phyloP scores from a whole-genome alignment of 2,888 invertebrate genomes.

The Leucozona laternaria region DNA sequence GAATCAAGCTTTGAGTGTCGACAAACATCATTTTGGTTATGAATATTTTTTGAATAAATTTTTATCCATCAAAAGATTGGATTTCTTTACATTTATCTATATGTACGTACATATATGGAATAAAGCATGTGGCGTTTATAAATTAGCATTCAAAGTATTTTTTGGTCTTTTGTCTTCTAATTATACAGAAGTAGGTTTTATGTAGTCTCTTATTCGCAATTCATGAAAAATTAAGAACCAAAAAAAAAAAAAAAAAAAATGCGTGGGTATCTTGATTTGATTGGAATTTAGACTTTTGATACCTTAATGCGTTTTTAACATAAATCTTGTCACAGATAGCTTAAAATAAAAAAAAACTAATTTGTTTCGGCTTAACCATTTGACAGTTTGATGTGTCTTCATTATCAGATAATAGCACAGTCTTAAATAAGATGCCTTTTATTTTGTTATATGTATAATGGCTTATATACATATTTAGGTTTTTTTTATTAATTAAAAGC shows the following conservation, averaged over 20 bases:
- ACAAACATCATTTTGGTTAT: conserved; percentile 12
- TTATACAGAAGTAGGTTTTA: not conserved
- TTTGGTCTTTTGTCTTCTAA: not conserved
- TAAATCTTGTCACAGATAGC: conserved; percentile 16
- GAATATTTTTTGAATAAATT: conserved; percentile 38
- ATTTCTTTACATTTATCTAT: conserved; percentile 2
- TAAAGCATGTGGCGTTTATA: conserved; percentile 11
- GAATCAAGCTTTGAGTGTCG: conserved; percentile 11
- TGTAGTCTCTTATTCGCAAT: conserved; percentile 11
- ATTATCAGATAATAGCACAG: conserved; percentile 5
- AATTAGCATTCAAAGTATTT: conserved; percentile 24
- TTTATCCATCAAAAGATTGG: conserved; percentile 12
- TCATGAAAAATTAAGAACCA: conserved; percentile 2
- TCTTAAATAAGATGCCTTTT: not conserved
- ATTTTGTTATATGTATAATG: too few species aligned
- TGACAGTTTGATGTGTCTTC: conserved; percentile 17
- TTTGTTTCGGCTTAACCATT: not conserved
- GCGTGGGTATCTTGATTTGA: conserved; percentile 25
- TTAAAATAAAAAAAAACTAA: not conserved
- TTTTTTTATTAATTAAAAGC: too few species aligned
- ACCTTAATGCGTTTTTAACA: conserved; percentile 11
- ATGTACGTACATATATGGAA: too few species aligned
- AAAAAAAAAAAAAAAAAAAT: not conserved
- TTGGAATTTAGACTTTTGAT: conserved; percentile 4
- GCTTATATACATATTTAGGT: too few species aligned